phyloP scores from a whole-genome alignment of 30 jellyfish, hydroid and myxozoan species.

The Mastigias papua region DNA sequence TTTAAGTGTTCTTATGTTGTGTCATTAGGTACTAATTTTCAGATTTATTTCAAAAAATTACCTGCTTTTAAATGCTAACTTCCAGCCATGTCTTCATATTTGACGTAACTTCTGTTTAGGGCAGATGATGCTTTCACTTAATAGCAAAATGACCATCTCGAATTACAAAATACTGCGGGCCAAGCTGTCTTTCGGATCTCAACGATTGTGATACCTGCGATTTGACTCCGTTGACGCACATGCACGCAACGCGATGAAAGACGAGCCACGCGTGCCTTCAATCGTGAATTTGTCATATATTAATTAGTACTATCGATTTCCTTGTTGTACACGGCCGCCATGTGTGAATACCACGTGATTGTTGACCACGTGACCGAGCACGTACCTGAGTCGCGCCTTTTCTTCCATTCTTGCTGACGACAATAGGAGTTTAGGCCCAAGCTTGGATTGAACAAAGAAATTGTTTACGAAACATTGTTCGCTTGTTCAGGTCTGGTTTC shows the following conservation, averaged over 20 bases:
- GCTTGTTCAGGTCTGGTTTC: constrained; percentile 47
- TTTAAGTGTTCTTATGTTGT: no score
- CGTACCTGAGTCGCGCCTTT: constrained; percentile 77
- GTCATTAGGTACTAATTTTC: no score
- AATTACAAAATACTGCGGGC: no score
- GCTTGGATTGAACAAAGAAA: constrained; percentile 60
- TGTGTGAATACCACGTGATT: constrained; percentile 53
- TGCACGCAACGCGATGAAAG: background rate
- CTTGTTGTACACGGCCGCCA: constrained; percentile 19
- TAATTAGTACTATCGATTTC: background rate
- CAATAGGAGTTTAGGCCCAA: constrained; percentile 65
- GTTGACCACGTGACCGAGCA: constrained; percentile 42
- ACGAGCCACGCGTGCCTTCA: background rate
- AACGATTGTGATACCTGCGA: no score
- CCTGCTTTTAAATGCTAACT: no score
- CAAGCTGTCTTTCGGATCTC: no score
- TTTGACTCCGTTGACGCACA: background rate
- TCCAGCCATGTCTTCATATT: no score
- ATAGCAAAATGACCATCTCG: no score
- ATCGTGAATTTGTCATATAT: background rate
- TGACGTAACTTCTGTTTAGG: no score
- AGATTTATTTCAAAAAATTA: no score
- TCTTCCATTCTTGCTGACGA: constrained; percentile 69
- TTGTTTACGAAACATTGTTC: constrained; percentile 72
- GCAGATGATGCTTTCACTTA: no score